Percentiles rank a stretch among this genome's conserved stretches.
These are phyloP conservation scores for Sternarchorhynchus goeldii DNA, from an alignment of 2,797 vertebrate species.

Conservation along the genomic window DNA sequence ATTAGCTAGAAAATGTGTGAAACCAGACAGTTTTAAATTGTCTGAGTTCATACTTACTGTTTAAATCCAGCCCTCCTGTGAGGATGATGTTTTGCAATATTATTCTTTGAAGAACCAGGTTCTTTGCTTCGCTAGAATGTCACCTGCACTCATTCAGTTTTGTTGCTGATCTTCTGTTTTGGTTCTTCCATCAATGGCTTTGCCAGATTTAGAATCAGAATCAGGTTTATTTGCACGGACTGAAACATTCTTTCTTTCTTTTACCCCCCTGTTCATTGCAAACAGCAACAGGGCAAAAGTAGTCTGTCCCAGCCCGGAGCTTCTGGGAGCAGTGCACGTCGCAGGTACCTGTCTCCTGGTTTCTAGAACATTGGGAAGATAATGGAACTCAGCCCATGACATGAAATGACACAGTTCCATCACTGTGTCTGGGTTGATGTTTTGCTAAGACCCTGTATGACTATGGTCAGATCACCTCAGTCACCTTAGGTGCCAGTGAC, in stretches of 20 bases:
- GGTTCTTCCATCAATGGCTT: slow-evolving; percentile 88
- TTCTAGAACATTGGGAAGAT: slow-evolving; percentile 94
- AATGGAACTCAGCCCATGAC: slow-evolving; percentile 85
- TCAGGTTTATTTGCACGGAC: slow-evolving; percentile 95
- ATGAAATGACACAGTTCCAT: slow-evolving; percentile 56
- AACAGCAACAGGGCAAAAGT: slow-evolving; percentile 99
- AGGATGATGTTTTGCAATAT: not conserved
- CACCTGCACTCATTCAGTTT: slow-evolving; percentile 78
- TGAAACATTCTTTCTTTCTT: slow-evolving; percentile 99
- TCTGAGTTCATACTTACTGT: not conserved
- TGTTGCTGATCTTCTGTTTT: slow-evolving; percentile 84
- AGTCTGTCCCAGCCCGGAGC: slow-evolving; percentile 97
- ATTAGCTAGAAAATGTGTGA: not conserved
- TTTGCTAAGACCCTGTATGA: slow-evolving; percentile 15
- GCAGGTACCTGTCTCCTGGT: slow-evolving; percentile 99
- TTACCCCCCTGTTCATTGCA: slow-evolving; percentile 99
- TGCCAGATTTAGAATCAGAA: slow-evolving; percentile 61
- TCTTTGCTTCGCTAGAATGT: slow-evolving; percentile 76
- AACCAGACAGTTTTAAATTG: not conserved
- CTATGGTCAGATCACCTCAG: slow-evolving; percentile 14
- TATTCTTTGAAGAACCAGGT: slow-evolving; percentile 84
- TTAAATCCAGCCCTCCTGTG: not conserved
- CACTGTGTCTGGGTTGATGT: slow-evolving; percentile 34
- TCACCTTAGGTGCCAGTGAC: not conserved
- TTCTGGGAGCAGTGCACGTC: slow-evolving; percentile 93